Percentiles rank a stretch among this genome's conserved stretches.
phyloP scores from a whole-genome alignment of 2,113 vertebrate genomes.

The Lophotis ruficrista region DNA sequence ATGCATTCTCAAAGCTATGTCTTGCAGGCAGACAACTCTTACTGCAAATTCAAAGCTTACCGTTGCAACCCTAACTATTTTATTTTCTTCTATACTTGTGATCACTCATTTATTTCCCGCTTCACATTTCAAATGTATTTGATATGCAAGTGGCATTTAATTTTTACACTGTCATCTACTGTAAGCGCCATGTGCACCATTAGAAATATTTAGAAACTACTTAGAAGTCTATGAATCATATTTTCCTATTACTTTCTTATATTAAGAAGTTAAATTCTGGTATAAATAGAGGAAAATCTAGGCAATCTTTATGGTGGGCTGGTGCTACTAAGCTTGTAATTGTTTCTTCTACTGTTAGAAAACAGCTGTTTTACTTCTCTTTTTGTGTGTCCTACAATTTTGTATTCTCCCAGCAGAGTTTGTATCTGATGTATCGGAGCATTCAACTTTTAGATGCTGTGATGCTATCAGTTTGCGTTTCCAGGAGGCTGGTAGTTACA shows the following conservation, averaged over 20 bases:
- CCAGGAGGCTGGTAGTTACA: not conserved
- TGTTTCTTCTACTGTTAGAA: not conserved
- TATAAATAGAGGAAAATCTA: not conserved
- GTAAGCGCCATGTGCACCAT: not conserved
- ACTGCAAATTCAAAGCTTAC: not conserved
- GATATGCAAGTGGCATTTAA: not conserved
- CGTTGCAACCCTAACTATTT: not conserved
- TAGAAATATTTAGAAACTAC: not conserved
- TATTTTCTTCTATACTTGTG: not conserved
- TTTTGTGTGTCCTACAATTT: not conserved
- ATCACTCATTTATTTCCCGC: not conserved
- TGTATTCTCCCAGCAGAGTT: not conserved
- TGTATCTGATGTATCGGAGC: not conserved
- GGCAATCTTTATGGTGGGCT: not conserved
- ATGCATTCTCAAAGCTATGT: not conserved
- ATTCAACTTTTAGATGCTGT: not conserved
- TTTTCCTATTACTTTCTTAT: not conserved
- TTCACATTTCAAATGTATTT: not conserved
- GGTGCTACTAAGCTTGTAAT: not conserved
- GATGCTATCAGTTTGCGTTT: not conserved
- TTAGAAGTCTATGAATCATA: not conserved
- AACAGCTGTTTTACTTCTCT: not conserved
- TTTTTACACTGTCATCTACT: not conserved
- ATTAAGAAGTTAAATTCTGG: not conserved
- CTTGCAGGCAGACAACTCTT: not conserved